These are phyloP conservation scores for Origma solitaria DNA, from an alignment of 2,113 vertebrate genomes.

Conservation along the genomic window DNA sequence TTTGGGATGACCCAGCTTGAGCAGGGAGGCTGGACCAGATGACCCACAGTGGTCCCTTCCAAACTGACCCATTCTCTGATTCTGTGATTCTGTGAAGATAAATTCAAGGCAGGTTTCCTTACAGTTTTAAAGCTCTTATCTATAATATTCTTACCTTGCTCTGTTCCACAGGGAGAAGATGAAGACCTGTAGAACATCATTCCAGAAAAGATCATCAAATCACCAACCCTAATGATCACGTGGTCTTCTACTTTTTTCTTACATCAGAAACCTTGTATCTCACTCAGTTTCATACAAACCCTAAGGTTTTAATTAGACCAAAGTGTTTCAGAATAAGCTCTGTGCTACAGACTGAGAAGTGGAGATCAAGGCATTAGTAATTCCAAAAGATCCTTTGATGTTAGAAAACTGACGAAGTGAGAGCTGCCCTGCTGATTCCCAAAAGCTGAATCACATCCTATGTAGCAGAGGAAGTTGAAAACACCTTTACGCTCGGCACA, in stretches of 20 bases:
- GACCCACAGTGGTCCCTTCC: background rate
- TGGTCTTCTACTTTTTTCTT: background rate
- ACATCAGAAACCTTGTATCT: background rate
- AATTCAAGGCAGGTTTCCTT: background rate
- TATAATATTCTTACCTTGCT: background rate
- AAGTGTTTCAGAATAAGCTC: background rate
- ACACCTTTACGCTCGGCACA: background rate
- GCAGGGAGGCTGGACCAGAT: background rate
- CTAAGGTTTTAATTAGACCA: conserved; percentile 50
- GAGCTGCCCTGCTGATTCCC: conserved; percentile 23
- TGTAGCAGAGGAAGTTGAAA: conserved; percentile 9
- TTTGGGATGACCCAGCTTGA: background rate
- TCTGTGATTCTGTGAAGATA: background rate
- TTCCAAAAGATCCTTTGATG: conserved; percentile 29
- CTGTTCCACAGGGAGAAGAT: background rate
- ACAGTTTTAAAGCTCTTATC: background rate
- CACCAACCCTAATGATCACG: background rate
- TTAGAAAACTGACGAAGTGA: conserved; percentile 36
- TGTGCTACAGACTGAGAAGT: conserved; percentile 7
- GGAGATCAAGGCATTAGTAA: conserved; percentile 40
- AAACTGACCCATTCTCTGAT: background rate
- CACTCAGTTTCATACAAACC: background rate
- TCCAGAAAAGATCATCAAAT: background rate
- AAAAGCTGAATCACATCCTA: conserved; percentile 24
- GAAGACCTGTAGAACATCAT: background rate